Evolutionary conservation across 2,113 vertebrate genomes (phyloP), one percentile per base, ranked within the genome.

Genomic region (Ciconia stormi): DNA sequence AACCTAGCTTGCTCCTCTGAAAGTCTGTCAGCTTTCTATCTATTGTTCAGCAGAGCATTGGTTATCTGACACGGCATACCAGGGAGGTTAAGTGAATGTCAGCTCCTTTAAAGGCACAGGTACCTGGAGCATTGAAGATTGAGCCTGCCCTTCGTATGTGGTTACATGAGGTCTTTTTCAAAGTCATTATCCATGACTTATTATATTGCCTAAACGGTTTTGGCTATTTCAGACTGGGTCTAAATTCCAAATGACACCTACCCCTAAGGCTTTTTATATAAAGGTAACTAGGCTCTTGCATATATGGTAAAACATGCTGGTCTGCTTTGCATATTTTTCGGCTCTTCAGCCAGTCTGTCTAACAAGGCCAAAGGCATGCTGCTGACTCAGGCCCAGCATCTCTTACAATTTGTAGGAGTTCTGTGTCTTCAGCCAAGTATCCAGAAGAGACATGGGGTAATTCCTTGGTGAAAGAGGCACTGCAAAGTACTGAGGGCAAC

Each of bases 41-140:
- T 58, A 67, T 90, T 93, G 90, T 83, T 94, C 59, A 55, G 74
- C 76, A 59, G 62, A 77, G 79, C 49, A 19, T 2, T 26, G 80
- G 79, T 90, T 88, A 93, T 83, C 93, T 77, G 87, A 95, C 52
- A 53, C 69, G 52, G 82, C 84, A 76, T 93, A n/a, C 87, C 67
- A 30, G 66, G 84, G 87, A 94, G 92, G 90, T 93, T 44, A 94
- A 94, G 62, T 72, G 84, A 96, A 96, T 94, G 93, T 88, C 92
- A 95, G 85, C 46, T 50, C 58, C 82, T 78, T 93, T 83, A 93
- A 90, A 93, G 90, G 82, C 82, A 80, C 84, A 77, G 40, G 34
- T 85, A 88, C 91, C 94, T 86, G 67, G 34, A 84, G 61, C 69
- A 14, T 1, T 42, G 77, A 27, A 42, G 56, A 55, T 7, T 30